Conservation (phyloP, 2,888 invertebrate species). For the Liodrosophila aerea region DNA sequence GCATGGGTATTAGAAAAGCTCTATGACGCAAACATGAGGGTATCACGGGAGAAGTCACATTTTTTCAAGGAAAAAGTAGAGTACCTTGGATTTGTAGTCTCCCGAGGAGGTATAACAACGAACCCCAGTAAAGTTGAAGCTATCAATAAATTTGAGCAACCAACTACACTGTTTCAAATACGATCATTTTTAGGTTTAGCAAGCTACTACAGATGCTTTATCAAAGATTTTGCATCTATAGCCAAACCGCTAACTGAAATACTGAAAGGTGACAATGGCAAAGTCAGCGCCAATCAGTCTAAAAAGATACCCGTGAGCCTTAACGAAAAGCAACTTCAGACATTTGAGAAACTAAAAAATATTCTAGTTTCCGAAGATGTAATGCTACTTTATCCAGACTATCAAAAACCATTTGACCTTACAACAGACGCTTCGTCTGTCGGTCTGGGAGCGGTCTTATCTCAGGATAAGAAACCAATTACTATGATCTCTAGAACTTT, state of each 20-base stretch:
- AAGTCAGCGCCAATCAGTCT: too few species aligned
- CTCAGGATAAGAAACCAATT: too few species aligned
- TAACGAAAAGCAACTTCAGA: not conserved
- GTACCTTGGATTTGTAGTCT: not conserved
- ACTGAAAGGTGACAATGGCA: too few species aligned
- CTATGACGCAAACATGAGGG: not conserved
- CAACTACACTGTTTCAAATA: constrained; percentile 5
- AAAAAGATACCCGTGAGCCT: not conserved
- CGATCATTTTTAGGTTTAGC: constrained; percentile 6
- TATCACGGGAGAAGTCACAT: not conserved
- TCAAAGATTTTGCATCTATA: too few species aligned
- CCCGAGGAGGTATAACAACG: constrained; percentile 2
- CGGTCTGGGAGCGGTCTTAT: too few species aligned
- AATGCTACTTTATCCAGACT: constrained; percentile 2
- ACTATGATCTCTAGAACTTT: too few species aligned
- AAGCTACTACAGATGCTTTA: constrained; percentile 12
- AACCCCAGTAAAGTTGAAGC: constrained; percentile 3
- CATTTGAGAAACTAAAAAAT: not conserved
- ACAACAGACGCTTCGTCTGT: too few species aligned
- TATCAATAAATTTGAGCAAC: constrained; percentile 8
- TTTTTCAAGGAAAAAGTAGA: not conserved
- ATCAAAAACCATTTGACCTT: not conserved
- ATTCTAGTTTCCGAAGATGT: not conserved
- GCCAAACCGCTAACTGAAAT: too few species aligned
- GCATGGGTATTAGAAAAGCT: constrained; percentile 3